A percentile compares a stretch with the other conserved stretches of the same genome.
Conservation (phyloP, 1,140 invertebrate species). For the Leguminivora glycinivorella region DNA sequence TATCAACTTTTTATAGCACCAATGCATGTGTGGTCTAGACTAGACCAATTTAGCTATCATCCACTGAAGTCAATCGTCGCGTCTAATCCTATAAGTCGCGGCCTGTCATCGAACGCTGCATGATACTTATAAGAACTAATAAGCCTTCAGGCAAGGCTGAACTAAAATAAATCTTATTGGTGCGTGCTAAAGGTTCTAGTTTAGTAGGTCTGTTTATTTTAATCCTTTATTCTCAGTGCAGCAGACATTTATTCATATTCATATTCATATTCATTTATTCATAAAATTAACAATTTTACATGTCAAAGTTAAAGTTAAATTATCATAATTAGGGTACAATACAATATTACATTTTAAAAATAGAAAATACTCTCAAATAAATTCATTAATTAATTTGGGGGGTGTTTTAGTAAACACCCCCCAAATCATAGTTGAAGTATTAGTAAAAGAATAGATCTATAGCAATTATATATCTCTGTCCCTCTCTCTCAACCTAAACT, state of each 20-base stretch:
- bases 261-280: too few species aligned
- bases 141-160: neutral
- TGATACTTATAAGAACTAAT: slow-evolving; percentile 31
- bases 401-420: too few species aligned
- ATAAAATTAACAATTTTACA: too few species aligned
- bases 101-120: slow-evolving; percentile 37
- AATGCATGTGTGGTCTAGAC: slow-evolving; percentile 47
- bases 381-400: too few species aligned
- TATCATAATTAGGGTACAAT: too few species aligned
- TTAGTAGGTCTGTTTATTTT: neutral
- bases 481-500: too few species aligned
- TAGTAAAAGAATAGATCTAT: too few species aligned
- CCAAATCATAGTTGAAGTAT: too few species aligned
- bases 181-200: neutral
- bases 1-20: neutral
- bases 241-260: neutral
- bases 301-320: too few species aligned
- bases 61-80: slow-evolving; percentile 48
- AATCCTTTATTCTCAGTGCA: slow-evolving; percentile 14
- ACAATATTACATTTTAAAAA: too few species aligned
- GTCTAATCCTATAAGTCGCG: slow-evolving; percentile 41
- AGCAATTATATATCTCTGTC: too few species aligned
- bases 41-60: slow-evolving; percentile 49
- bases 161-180: neutral
- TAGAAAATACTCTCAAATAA: too few species aligned